phyloP scores from a whole-genome alignment of 2,113 vertebrate genomes.

The Leptocoma aspasia region DNA sequence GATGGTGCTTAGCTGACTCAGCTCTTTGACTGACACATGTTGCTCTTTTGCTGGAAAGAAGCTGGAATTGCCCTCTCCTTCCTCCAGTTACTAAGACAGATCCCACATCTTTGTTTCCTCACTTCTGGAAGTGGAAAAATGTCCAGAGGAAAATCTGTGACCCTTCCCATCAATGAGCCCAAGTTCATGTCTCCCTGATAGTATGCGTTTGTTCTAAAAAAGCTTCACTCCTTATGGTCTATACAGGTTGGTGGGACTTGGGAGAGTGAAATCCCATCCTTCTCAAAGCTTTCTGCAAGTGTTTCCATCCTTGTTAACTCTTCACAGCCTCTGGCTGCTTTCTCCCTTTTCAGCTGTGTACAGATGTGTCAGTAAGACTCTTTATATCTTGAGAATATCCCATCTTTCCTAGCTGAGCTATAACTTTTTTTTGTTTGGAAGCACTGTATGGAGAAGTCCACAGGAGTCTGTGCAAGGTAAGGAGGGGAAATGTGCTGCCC shows the following conservation, averaged over 20 bases:
- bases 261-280: neutral
- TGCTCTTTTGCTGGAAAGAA: neutral
- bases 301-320: neutral
- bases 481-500: neutral
- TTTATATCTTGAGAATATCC: neutral
- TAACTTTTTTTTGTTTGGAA: neutral
- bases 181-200: neutral
- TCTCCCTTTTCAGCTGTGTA: neutral
- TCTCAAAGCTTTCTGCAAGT: neutral
- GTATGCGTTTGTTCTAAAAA: neutral
- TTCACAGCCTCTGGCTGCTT: neutral
- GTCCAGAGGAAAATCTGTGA: neutral
- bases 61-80: neutral
- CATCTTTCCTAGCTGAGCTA: neutral
- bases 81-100: neutral
- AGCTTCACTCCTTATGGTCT: neutral
- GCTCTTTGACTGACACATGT: neutral
- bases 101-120: neutral
- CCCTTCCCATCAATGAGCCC: neutral
- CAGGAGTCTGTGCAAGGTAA: neutral
- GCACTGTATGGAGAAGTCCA: rapidly evolving
- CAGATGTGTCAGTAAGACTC: neutral
- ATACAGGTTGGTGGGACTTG: neutral
- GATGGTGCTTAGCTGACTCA: neutral
- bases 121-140: neutral